Evolutionary conservation across 92 coral and sea anemone species (phyloP).

Genomic region (Heteractis magnifica): DNA sequence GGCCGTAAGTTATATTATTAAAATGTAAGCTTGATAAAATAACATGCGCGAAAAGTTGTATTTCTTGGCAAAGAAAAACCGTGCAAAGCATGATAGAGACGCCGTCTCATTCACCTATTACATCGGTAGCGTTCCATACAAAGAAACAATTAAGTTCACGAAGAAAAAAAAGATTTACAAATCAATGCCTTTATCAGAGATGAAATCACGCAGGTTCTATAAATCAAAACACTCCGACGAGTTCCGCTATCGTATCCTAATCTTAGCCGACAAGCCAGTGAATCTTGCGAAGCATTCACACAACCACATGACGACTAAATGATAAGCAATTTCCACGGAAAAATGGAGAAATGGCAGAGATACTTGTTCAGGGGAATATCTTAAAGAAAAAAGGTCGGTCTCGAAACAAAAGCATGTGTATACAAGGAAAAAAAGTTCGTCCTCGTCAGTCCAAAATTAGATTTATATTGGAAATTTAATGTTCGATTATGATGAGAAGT

Average conservation of each 20-base stretch:
- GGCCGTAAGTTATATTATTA: too few relatives aligned
- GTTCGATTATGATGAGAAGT: neutral
- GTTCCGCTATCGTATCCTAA: neutral
- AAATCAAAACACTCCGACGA: conserved; percentile 4
- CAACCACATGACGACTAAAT: neutral
- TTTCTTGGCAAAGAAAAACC: too few relatives aligned
- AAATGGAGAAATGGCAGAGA: neutral
- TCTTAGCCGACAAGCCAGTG: neutral
- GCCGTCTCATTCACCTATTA: neutral
- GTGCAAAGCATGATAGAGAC: conserved; percentile 25
- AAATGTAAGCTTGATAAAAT: neutral
- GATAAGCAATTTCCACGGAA: neutral
- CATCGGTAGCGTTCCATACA: neutral
- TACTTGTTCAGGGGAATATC: conserved; percentile 2
- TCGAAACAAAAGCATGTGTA: conserved; percentile 40
- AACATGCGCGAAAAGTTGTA: neutral
- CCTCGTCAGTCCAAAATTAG: neutral
- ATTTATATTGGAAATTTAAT: neutral
- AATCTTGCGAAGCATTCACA: neutral
- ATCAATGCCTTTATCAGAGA: conserved; percentile 4
- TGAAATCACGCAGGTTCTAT: neutral
- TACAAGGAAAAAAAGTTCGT: neutral
- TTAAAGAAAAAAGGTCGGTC: conserved; percentile 13
- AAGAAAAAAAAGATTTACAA: neutral
- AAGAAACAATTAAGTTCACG: neutral